A percentile compares a stretch with the other conserved stretches of the same genome.
Conservation (phyloP, 2,888 invertebrate species). For the Drosophila yooni region DNA sequence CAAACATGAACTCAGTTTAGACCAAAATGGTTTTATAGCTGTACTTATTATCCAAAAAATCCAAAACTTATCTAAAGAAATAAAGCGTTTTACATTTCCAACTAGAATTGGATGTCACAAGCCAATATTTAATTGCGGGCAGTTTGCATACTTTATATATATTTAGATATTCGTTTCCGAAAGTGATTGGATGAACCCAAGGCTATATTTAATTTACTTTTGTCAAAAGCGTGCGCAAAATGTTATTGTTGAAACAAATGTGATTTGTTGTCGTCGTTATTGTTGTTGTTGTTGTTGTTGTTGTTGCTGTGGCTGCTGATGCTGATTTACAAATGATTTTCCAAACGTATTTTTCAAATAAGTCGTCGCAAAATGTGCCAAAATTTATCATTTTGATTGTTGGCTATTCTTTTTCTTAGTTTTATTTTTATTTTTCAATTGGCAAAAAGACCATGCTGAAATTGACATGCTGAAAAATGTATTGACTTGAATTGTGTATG, state of each 20-base stretch:
- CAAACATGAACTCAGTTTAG: neutral
- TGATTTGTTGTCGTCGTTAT: constrained; percentile 10
- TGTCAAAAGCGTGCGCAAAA: constrained; percentile 77
- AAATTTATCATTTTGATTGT: constrained; percentile 49
- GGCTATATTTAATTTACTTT: constrained; percentile 11
- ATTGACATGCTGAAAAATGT: neutral
- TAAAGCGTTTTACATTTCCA: neutral
- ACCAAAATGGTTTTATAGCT: neutral
- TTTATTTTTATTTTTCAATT: constrained; percentile 49
- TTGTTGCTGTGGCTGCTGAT: constrained; percentile 27
- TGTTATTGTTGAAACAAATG: constrained; percentile 63
- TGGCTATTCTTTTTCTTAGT: constrained; percentile 23
- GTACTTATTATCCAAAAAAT: neutral
- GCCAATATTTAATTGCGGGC: constrained; percentile 47
- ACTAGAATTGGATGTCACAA: constrained; percentile 1
- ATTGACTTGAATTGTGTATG: neutral
- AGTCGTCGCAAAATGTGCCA: constrained; percentile 41
- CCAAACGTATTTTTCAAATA: constrained; percentile 49
- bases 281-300: constrained; percentile 20
- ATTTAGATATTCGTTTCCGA: constrained; percentile 19
- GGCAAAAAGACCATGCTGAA: constrained; percentile 25
- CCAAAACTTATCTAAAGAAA: neutral
- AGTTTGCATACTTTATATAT: constrained; percentile 30
- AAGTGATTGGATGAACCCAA: constrained; percentile 1
- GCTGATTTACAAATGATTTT: constrained; percentile 62